phyloP scores from a whole-genome alignment of 1,140 invertebrate genomes.

The Lepidostoma basale region DNA sequence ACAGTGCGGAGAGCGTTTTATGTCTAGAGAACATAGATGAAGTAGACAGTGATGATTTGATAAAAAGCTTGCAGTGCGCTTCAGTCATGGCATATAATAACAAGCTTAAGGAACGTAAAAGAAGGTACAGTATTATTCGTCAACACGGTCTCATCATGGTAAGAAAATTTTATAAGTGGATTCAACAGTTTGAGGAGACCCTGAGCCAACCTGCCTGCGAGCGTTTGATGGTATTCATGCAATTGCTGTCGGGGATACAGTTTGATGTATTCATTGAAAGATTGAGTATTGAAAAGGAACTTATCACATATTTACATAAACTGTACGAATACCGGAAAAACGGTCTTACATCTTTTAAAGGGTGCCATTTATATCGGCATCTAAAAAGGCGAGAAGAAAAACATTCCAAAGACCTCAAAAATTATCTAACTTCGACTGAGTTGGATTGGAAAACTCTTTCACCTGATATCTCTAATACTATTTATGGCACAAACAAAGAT shows the following conservation, averaged over 20 bases:
- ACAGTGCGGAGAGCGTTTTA: constrained; percentile 78
- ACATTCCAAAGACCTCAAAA: constrained; percentile 61
- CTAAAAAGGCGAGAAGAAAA: constrained; percentile 67
- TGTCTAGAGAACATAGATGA: constrained; percentile 65
- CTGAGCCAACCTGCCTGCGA: constrained; percentile 67
- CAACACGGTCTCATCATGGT: constrained; percentile 81
- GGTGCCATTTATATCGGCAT: constrained; percentile 70
- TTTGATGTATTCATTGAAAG: constrained; percentile 82
- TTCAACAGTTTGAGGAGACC: constrained; percentile 70
- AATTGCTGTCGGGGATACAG: constrained; percentile 72
- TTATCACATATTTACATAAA: constrained; percentile 68
- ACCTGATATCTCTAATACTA: constrained; percentile 18
- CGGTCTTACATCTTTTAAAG: constrained; percentile 72
- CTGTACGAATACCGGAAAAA: constrained; percentile 73
- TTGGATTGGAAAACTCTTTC: constrained; percentile 52
- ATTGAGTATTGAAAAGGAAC: constrained; percentile 70
- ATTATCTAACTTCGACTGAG: constrained; percentile 54
- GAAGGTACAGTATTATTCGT: constrained; percentile 74
- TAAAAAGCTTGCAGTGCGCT: constrained; percentile 69
- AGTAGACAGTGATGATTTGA: constrained; percentile 62
- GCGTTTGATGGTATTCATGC: constrained; percentile 72
- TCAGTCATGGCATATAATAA: constrained; percentile 74
- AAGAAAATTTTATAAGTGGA: constrained; percentile 66
- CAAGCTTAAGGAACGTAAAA: constrained; percentile 72
- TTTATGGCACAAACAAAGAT: constrained; percentile 1